phyloP scores from a whole-genome alignment of 2,113 vertebrate genomes.

The Mobula birostris region DNA sequence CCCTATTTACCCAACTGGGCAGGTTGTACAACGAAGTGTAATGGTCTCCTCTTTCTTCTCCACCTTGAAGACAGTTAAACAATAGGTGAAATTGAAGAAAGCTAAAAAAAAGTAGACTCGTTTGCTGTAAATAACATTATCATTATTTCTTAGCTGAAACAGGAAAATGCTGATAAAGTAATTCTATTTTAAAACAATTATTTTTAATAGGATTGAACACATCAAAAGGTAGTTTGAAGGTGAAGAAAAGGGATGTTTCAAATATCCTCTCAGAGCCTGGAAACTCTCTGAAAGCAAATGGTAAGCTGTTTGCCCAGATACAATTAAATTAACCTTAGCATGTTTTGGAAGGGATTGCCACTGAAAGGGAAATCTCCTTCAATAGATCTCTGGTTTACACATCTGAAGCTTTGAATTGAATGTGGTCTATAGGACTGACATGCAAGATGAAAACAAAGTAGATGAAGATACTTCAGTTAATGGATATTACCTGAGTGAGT shows the following conservation, averaged over 20 bases:
- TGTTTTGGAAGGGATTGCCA: background rate
- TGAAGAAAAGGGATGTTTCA: background rate
- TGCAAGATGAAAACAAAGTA: background rate
- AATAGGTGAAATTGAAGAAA: background rate
- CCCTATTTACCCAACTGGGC: background rate
- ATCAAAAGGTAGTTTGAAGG: background rate
- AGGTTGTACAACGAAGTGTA: background rate
- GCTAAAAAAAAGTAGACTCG: background rate
- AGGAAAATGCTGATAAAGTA: background rate
- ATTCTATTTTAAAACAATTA: background rate
- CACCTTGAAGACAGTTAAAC: background rate
- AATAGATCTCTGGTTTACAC: background rate
- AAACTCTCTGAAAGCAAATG: background rate
- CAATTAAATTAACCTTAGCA: background rate
- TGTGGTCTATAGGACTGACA: constrained; percentile 42
- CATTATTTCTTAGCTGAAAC: background rate
- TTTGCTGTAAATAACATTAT: background rate
- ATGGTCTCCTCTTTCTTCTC: background rate
- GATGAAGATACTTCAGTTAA: background rate
- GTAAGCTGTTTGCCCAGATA: background rate
- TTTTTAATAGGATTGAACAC: constrained; percentile 19
- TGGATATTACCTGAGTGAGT: background rate
- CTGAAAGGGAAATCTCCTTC: background rate
- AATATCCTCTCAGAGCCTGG: background rate
- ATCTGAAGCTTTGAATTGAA: constrained; percentile 31